phyloP scores from a whole-genome alignment of 2,888 invertebrate species.

The Orchestes rusci region DNA sequence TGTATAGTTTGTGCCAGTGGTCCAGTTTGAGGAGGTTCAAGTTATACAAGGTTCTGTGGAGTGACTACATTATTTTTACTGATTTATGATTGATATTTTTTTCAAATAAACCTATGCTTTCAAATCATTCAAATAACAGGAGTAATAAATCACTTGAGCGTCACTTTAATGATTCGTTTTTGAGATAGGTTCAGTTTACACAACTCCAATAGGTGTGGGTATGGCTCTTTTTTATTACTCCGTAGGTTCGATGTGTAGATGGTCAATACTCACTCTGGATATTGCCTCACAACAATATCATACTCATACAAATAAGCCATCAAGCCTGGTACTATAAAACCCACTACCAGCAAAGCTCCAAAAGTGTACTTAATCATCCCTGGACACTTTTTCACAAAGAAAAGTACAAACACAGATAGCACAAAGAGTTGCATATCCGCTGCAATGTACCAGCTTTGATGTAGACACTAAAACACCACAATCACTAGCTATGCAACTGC shows the following conservation, averaged over 20 bases:
- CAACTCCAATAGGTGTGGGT: too few species aligned
- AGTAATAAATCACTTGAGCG: too few species aligned
- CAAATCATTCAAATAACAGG: too few species aligned
- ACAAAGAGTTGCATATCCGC: constrained; percentile 38
- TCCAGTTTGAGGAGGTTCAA: constrained; percentile 22
- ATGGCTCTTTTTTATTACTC: not conserved
- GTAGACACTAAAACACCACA: constrained; percentile 31
- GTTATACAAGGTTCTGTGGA: constrained; percentile 30
- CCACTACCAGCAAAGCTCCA: constrained; percentile 26
- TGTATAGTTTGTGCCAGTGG: constrained; percentile 30
- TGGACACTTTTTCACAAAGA: constrained; percentile 30
- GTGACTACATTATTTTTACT: too few species aligned
- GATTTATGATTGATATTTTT: too few species aligned
- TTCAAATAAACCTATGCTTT: too few species aligned
- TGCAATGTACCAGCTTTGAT: constrained; percentile 39
- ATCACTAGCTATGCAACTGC: too few species aligned
- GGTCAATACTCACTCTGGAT: constrained; percentile 31
- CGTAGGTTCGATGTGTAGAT: too few species aligned
- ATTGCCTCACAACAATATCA: constrained; percentile 32
- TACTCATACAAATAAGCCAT: constrained; percentile 33
- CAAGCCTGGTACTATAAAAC: constrained; percentile 31
- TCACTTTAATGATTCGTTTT: too few species aligned
- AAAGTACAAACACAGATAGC: constrained; percentile 31
- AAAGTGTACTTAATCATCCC: constrained; percentile 18
- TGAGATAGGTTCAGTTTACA: too few species aligned